Percentiles rank a stretch among this genome's conserved stretches.
Conservation (phyloP, 2,113 vertebrate genomes). For the Mus spicilegus region DNA sequence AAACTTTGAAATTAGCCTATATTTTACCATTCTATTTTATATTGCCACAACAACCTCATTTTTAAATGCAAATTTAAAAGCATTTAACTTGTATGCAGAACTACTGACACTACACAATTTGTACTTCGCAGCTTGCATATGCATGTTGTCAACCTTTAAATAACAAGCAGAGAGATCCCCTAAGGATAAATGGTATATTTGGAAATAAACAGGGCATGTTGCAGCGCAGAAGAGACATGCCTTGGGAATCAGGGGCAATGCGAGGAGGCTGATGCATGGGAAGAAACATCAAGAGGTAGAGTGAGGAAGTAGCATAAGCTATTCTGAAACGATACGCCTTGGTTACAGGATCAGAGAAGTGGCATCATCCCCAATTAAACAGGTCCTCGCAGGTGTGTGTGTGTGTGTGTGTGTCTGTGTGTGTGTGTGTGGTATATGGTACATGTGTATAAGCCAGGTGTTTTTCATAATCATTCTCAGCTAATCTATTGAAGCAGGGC, state of each 20-base stretch:
- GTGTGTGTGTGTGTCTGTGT: neutral
- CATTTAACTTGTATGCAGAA: neutral
- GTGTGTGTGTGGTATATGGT: too few relatives aligned
- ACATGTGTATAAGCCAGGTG: neutral
- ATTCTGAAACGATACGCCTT: neutral
- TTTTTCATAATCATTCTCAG: neutral
- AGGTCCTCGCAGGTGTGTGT: neutral
- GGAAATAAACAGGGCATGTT: neutral
- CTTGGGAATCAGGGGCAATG: neutral
- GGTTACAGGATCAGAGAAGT: neutral
- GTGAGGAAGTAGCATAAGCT: neutral
- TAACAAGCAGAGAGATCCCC: neutral
- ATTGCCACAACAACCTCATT: neutral
- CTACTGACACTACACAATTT: neutral
- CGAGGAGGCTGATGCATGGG: neutral
- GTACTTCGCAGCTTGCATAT: neutral
- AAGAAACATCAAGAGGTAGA: neutral
- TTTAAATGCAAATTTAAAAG: conserved; percentile 51
- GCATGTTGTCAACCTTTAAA: neutral
- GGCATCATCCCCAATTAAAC: neutral
- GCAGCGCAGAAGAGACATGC: neutral
- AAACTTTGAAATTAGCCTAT: conserved; percentile 35
- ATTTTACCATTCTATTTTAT: conserved; percentile 37
- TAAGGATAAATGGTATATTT: neutral
- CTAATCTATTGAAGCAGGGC: too few relatives aligned